Base-by-base conservation (phyloP, 2,888 invertebrate genomes). In the Scelioninae gen. 2 region DNA sequence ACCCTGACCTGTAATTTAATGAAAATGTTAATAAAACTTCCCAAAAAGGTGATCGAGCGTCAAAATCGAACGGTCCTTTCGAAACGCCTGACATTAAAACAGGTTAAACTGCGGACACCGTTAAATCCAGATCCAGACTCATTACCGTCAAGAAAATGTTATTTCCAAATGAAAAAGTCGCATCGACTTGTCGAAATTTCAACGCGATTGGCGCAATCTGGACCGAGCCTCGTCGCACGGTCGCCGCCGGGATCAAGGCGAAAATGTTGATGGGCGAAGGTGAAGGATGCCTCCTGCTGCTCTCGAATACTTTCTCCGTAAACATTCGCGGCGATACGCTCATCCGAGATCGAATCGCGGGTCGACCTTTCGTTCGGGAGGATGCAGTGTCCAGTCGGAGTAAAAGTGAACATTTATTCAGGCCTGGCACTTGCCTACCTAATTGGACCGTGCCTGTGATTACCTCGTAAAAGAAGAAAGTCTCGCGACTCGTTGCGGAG, bases 261-360 rank as follows among this genome's bases (percentile, higher is more conserved):
- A 81, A 79, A 74, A 68, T 64, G 65, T 61, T 60, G 78, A 79
- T 76, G 78, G 76, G 78, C 80, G 82, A 82, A 82, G 83, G 82
- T 83, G 83, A 83, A 83, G 82, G 82, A 81, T 82, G 78, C 76
- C 76, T 75, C 73, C 73, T 79, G 76, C 69, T 76, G 76, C 69
- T 76, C 78, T 76, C 71, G 70, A 33, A 58, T 77, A 81, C 82
- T 82, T 82, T 82, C 82, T 82, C 82, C 80, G 74, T 78, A 78
- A 80, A 79, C 70, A 75, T 74, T 75, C 58, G 52, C 63, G 9
- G 31, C n/a, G 43, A 53, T 48, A 18, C 55, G 50, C 57, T 65
- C 57, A 63, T 57, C 50, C 35, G 60, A 58, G 73, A 76, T 74
- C 65, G 65, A 70, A 65, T 63, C 68, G 37, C 39, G 35, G 50